A percentile compares a stretch with the other conserved stretches of the same genome.
phyloP scores from a whole-genome alignment of 2,113 vertebrate species.

The Odocoileus virginianus region DNA sequence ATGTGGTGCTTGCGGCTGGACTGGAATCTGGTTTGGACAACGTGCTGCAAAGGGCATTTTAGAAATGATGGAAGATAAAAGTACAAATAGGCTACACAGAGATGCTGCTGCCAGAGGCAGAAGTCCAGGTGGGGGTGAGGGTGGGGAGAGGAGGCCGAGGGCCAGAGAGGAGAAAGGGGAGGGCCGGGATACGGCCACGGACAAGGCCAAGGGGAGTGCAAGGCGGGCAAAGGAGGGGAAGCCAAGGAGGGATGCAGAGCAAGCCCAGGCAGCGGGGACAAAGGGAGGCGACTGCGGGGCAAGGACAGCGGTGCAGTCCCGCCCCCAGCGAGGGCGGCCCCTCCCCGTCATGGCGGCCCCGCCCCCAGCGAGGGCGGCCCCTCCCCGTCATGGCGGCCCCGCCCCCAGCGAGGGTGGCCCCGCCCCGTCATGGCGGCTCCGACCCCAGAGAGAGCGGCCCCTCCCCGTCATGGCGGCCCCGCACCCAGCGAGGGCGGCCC shows the following conservation, averaged over 20 bases:
- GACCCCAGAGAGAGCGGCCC: too few relatives aligned
- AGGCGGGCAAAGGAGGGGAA: neutral
- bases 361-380: neutral
- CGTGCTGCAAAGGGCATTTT: neutral
- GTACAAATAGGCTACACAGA: neutral
- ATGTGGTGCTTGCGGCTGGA: fast-evolving
- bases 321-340: neutral
- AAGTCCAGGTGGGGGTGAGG: neutral
- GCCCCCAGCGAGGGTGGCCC: too few relatives aligned
- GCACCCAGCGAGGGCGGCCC: neutral
- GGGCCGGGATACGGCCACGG: fast-evolving
- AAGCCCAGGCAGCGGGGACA: neutral
- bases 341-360: too few relatives aligned
- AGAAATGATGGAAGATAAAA: neutral
- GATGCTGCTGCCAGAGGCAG: neutral
- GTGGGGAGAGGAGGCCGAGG: neutral
- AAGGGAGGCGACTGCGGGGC: neutral
- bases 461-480: too few relatives aligned
- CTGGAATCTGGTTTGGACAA: neutral
- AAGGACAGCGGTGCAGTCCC: neutral
- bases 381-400: too few relatives aligned
- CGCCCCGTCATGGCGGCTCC: too few relatives aligned
- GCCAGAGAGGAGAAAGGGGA: neutral
- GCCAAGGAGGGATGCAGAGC: neutral
- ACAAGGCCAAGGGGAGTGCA: neutral